Percentiles rank a stretch among this genome's conserved stretches.
These are phyloP conservation scores for Enteromius mattozi DNA, from an alignment of 2,797 vertebrate species.

Conservation along the genomic window DNA sequence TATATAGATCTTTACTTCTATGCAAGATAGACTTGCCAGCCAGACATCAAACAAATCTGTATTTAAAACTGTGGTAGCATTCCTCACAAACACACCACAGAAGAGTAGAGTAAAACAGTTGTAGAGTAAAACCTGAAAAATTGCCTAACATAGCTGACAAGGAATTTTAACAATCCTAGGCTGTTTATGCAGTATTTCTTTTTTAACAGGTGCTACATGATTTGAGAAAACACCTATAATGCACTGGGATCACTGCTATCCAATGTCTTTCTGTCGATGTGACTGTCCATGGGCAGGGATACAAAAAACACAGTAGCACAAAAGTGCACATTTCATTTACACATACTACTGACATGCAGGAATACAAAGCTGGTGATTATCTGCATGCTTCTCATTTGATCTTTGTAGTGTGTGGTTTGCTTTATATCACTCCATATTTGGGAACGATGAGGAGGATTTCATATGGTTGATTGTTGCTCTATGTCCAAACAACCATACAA, in stretches of 20 bases:
- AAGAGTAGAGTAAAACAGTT: background rate
- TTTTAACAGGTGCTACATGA: background rate
- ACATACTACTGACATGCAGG: too few species aligned
- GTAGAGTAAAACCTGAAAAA: background rate
- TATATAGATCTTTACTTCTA: background rate
- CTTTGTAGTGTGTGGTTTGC: too few species aligned
- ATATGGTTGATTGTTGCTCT: background rate
- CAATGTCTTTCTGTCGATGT: background rate
- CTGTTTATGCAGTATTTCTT: background rate
- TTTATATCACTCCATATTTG: background rate
- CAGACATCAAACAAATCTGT: background rate
- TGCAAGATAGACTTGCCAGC: background rate
- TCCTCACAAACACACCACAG: background rate
- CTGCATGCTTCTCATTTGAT: too few species aligned
- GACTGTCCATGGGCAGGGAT: background rate
- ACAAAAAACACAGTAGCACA: background rate
- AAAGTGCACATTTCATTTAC: background rate
- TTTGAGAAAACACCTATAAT: background rate
- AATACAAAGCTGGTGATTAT: too few species aligned
- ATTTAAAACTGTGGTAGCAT: background rate
- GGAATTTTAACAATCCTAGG: background rate
- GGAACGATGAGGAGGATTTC: background rate
- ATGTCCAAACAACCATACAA: background rate
- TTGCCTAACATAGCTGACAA: background rate
- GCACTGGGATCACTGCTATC: background rate